Percentiles rank a stretch among this genome's conserved stretches.
phyloP scores from a whole-genome alignment of 2,113 vertebrate genomes.

The Mormoops blainvillei region DNA sequence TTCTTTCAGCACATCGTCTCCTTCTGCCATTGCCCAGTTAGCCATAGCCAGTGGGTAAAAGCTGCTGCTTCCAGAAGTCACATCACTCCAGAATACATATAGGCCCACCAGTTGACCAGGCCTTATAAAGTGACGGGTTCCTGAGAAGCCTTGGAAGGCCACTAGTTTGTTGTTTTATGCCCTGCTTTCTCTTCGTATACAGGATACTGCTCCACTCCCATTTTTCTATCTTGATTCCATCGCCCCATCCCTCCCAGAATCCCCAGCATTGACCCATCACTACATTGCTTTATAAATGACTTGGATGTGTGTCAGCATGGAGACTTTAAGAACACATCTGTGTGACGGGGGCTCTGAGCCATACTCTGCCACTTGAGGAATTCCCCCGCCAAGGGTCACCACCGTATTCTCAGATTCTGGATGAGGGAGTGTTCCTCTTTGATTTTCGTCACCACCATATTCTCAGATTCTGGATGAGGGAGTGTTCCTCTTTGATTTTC shows the following conservation, averaged over 20 bases:
- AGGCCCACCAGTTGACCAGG: neutral
- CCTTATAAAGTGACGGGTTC: neutral
- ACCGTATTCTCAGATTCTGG: neutral
- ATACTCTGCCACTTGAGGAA: neutral
- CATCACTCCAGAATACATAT: neutral
- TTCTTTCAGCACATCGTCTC: neutral
- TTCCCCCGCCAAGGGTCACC: neutral
- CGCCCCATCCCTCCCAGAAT: neutral
- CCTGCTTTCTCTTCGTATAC: neutral
- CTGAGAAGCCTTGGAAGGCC: neutral
- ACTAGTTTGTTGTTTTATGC: neutral
- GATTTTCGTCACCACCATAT: neutral
- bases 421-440: slow-evolving; percentile 12
- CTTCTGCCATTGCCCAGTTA: neutral
- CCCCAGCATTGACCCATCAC: neutral
- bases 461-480: neutral
- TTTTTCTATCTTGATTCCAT: neutral
- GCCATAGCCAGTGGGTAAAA: neutral
- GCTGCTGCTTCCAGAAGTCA: neutral
- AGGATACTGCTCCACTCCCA: neutral
- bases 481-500: slow-evolving; percentile 29
- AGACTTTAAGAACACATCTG: neutral
- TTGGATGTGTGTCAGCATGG: neutral
- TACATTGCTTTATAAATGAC: neutral
- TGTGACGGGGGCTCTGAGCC: neutral